Conservation (phyloP, 64 coral and sea anemone species). For the Cladopsammia gracilis region DNA sequence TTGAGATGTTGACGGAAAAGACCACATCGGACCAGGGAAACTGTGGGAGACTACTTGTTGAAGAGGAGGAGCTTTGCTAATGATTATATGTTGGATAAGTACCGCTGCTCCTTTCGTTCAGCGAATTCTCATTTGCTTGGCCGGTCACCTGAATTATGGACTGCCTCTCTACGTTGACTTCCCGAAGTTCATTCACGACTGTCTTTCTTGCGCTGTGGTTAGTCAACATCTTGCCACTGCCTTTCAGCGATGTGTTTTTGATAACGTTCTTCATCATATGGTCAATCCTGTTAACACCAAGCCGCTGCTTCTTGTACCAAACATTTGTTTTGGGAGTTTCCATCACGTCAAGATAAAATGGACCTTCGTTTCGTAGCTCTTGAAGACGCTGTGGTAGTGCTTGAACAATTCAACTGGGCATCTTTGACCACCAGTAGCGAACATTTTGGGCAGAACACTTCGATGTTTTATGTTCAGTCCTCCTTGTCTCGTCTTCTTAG, state of each 20-base stretch:
- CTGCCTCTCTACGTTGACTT: too few species aligned
- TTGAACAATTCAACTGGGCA: constrained; percentile 18
- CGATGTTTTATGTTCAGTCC: constrained; percentile 30
- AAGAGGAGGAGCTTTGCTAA: too few species aligned
- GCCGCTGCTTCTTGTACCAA: constrained; percentile 31
- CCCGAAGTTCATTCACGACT: too few species aligned
- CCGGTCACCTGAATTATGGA: too few species aligned
- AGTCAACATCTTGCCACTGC: too few species aligned
- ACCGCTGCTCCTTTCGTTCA: too few species aligned
- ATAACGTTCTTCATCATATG: constrained; percentile 16
- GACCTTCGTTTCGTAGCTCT: constrained; percentile 20
- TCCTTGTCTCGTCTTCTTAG: constrained; percentile 25
- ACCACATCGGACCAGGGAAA: too few species aligned
- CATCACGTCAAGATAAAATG: constrained; percentile 4
- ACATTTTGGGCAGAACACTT: constrained; percentile 34
- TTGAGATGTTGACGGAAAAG: too few species aligned
- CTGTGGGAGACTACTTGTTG: too few species aligned
- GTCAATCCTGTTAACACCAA: constrained; percentile 18
- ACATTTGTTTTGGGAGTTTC: constrained; percentile 43
- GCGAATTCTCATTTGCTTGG: too few species aligned
- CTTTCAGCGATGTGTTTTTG: constrained; percentile 8
- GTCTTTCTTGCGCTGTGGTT: too few species aligned
- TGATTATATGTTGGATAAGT: too few species aligned
- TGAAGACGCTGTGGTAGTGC: background rate
- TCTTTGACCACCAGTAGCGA: constrained; percentile 36